Evolutionary conservation across 2,113 vertebrate species (phyloP).

Genomic region (Sander lucioperca): DNA sequence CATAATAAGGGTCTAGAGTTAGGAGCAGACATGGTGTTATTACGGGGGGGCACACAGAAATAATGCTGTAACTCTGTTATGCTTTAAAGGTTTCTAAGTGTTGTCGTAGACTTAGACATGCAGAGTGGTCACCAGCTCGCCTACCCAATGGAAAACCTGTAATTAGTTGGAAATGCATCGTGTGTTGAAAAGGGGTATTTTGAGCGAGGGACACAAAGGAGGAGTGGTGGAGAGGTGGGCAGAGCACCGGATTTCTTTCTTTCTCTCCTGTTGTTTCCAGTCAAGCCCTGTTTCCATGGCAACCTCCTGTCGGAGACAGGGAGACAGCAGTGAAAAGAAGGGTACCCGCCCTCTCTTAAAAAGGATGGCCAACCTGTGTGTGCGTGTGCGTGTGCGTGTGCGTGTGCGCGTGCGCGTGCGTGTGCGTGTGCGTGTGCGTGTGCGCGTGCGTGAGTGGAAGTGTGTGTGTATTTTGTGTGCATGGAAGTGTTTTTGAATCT

Average conservation of each 20-base stretch:
- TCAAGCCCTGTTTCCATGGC: conserved; percentile 89
- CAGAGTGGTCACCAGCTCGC: conserved; percentile 71
- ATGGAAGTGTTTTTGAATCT: conserved; percentile 40
- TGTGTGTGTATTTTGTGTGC: conserved; percentile 37
- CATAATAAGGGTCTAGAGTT: conserved; percentile 76
- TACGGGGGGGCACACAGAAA: conserved; percentile 51
- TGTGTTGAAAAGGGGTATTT: conserved; percentile 66
- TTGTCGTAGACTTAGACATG: conserved; percentile 56
- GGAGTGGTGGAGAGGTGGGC: conserved; percentile 83
- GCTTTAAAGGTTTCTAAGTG: conserved; percentile 66
- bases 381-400: conserved; percentile 28
- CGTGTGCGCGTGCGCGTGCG: neutral
- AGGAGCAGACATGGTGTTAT: conserved; percentile 76
- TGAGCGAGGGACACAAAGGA: conserved; percentile 81
- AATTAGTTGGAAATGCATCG: conserved; percentile 79
- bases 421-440: conserved; percentile 16
- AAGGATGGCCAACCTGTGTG: conserved; percentile 82
- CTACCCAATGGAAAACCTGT: conserved; percentile 71
- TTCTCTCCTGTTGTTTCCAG: conserved; percentile 87
- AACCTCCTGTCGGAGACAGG: conserved; percentile 84
- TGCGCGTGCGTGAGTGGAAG: neutral
- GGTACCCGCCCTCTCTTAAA: conserved; percentile 81
- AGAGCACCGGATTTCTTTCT: conserved; percentile 84
- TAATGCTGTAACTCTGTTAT: conserved; percentile 53
- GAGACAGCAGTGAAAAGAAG: conserved; percentile 85